phyloP scores from a whole-genome alignment of 2,888 invertebrate genomes.

The Thereva unica region DNA sequence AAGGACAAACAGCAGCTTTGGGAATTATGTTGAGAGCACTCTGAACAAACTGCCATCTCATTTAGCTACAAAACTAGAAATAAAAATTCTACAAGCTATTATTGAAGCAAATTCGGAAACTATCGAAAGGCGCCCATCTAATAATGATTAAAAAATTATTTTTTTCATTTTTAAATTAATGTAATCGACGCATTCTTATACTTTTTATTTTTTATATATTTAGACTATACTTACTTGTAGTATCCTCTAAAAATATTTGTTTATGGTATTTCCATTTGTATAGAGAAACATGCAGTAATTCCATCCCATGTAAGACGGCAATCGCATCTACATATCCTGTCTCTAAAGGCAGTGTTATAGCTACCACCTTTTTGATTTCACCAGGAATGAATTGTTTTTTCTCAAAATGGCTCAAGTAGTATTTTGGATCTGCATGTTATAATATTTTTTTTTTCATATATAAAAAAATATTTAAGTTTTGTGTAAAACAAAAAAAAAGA shows the following conservation, averaged over 20 bases:
- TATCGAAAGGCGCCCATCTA: conserved; percentile 11
- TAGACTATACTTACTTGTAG: conserved; percentile 48
- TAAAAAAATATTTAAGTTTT: not conserved
- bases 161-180: not conserved
- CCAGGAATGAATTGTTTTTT: conserved; percentile 48
- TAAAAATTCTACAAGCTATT: conserved; percentile 54
- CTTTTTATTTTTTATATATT: not conserved
- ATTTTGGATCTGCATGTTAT: conserved; percentile 32
- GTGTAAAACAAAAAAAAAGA: too few species aligned
- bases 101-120: conserved; percentile 53
- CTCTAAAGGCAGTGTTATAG: conserved; percentile 39
- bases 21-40: conserved; percentile 55
- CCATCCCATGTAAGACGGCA: conserved; percentile 43
- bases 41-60: conserved; percentile 53
- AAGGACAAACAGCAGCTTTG: conserved; percentile 52
- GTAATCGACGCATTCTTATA: too few species aligned
- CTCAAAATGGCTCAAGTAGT: conserved; percentile 49
- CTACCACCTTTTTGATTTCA: conserved; percentile 44
- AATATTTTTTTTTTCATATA: too few species aligned
- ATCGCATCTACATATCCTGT: conserved; percentile 45
- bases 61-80: conserved; percentile 52
- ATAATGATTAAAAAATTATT: not conserved
- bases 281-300: conserved; percentile 39
- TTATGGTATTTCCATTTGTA: conserved; percentile 48
- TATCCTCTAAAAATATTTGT: conserved; percentile 46